Conservation (phyloP, 2,888 invertebrate genomes). For the Mantis religiosa region DNA sequence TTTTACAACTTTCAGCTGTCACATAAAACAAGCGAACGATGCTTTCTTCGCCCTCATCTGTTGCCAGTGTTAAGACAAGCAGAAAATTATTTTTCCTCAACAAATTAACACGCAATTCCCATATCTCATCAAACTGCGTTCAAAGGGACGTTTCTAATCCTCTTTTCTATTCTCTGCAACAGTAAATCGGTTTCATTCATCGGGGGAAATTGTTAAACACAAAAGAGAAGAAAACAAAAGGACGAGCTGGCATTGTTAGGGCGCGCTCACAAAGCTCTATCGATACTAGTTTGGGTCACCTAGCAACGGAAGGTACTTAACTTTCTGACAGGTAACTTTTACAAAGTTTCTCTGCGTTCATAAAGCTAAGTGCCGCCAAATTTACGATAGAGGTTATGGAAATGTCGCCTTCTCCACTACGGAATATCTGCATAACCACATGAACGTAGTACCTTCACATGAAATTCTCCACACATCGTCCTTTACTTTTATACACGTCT, state of each 20-base stretch:
- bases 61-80: not conserved
- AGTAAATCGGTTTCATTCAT: not conserved
- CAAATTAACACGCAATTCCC: too few relatives aligned
- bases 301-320: too few relatives aligned
- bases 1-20: not conserved
- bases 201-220: not conserved
- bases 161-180: not conserved
- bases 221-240: too few relatives aligned
- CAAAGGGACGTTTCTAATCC: too few relatives aligned
- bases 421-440: too few relatives aligned
- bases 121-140: too few relatives aligned
- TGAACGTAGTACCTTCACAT: too few relatives aligned
- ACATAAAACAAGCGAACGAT: not conserved
- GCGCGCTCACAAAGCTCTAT: too few relatives aligned
- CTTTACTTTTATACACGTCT: too few relatives aligned
- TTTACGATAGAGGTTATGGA: not conserved
- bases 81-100: not conserved
- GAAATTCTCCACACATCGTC: too few relatives aligned
- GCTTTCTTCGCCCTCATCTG: not conserved
- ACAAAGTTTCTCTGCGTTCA: not conserved
- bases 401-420: not conserved
- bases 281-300: too few relatives aligned
- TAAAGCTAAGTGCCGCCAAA: not conserved
- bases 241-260: not conserved
- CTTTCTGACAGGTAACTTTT: too few relatives aligned